phyloP scores from a whole-genome alignment of 2,113 vertebrate species.

The Onychostruthus taczanowskii region DNA sequence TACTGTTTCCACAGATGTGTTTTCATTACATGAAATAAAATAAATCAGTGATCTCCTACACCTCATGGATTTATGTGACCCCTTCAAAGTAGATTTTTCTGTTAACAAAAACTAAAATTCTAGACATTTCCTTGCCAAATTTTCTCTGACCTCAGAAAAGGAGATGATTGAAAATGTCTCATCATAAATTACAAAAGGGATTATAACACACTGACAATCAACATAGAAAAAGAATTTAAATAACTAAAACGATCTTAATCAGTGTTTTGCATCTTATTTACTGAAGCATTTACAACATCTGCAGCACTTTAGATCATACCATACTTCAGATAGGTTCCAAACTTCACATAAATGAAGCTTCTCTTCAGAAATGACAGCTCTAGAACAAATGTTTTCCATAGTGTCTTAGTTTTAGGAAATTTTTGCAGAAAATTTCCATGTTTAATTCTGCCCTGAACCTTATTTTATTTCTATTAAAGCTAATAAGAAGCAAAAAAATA shows the following conservation, averaged over 20 bases:
- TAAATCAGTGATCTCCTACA: neutral
- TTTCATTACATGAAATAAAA: conserved; percentile 26
- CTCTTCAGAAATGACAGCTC: neutral
- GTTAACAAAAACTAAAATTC: neutral
- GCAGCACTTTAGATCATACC: conserved; percentile 3
- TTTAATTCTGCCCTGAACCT: neutral
- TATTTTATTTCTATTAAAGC: neutral
- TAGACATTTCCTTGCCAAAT: neutral
- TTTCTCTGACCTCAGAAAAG: neutral
- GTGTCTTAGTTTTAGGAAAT: neutral
- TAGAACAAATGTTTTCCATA: neutral
- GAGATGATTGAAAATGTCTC: conserved; percentile 3
- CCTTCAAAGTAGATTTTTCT: neutral
- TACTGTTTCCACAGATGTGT: conserved; percentile 12
- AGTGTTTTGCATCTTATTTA: conserved; percentile 29
- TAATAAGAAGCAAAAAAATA: neutral
- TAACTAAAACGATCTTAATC: conserved; percentile 6
- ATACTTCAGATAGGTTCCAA: neutral
- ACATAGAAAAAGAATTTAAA: conserved; percentile 8
- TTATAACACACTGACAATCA: conserved; percentile 21
- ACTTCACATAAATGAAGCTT: conserved; percentile 6
- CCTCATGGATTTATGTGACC: neutral
- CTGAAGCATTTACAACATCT: conserved; percentile 7
- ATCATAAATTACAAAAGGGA: conserved; percentile 41
- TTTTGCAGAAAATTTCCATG: neutral